Conservation (phyloP, 2,888 invertebrate species). For the Celastrina argiolus region DNA sequence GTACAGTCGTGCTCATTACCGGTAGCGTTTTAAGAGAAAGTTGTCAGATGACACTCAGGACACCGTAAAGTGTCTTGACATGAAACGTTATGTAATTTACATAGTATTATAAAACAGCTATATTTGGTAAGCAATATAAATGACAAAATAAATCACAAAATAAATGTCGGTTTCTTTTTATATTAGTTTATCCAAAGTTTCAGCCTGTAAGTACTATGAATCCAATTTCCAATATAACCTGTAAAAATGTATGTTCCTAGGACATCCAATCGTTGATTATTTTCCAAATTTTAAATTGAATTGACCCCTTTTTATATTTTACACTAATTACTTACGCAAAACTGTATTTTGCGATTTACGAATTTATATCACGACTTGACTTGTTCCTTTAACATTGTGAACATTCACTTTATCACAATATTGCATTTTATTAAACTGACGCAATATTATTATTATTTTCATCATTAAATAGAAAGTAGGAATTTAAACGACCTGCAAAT, state of each 20-base stretch:
- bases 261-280: too few relatives aligned
- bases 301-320: too few relatives aligned
- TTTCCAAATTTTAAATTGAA: too few relatives aligned
- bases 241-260: too few relatives aligned
- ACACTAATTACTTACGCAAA: too few relatives aligned
- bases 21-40: not conserved
- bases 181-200: too few relatives aligned
- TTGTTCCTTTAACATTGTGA: not conserved
- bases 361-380: not conserved
- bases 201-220: too few relatives aligned
- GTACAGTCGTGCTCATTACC: not conserved
- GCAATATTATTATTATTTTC: slow-evolving; percentile 22
- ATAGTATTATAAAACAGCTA: not conserved
- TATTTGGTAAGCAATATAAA: not conserved
- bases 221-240: too few relatives aligned
- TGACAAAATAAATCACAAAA: too few relatives aligned
- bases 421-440: slow-evolving; percentile 13
- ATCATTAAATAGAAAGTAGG: slow-evolving; percentile 15
- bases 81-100: not conserved
- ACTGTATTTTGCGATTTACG: not conserved
- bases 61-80: not conserved
- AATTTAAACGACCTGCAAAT: slow-evolving; percentile 13
- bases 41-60: slow-evolving; percentile 2
- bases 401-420: not conserved
- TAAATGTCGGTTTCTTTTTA: too few relatives aligned